These are phyloP conservation scores for Neopipo cinnamomea DNA, from an alignment of 2,113 vertebrate genomes.

Conservation along the genomic window DNA sequence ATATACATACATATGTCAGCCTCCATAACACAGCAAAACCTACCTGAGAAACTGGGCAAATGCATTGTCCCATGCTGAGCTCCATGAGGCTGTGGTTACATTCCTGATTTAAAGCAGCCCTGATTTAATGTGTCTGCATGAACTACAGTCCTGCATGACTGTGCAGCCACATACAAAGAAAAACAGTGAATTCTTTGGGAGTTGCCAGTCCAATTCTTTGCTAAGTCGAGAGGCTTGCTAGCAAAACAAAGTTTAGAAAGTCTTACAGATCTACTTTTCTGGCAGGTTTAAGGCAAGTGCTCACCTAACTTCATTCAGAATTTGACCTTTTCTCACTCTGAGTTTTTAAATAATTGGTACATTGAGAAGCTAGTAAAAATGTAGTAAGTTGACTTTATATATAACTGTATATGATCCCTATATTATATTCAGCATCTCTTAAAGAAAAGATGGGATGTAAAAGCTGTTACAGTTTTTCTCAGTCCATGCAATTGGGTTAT, in stretches of 20 bases:
- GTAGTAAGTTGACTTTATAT: background rate
- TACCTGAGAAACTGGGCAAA: background rate
- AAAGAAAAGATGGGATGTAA: background rate
- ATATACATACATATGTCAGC: background rate
- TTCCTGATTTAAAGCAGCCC: background rate
- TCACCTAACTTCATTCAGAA: background rate
- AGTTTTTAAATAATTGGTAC: background rate
- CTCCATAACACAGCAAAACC: background rate
- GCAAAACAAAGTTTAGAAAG: background rate
- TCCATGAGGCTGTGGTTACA: rapidly evolving
- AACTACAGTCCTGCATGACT: background rate
- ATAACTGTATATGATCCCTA: background rate
- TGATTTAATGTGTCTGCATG: rapidly evolving
- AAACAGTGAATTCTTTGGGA: background rate
- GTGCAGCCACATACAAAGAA: background rate
- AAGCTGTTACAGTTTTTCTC: background rate
- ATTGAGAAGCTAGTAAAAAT: background rate
- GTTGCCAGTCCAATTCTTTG: background rate
- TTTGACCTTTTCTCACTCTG: background rate
- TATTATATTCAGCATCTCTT: background rate
- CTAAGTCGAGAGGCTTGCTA: background rate
- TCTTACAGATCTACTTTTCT: background rate
- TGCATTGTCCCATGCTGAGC: background rate
- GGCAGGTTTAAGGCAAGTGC: background rate
- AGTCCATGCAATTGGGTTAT: conserved; percentile 15